Evolutionary conservation across 2,797 vertebrate species (phyloP), one percentile per base, ranked within the genome.

Genomic region (Stomatorhinus walkeri): DNA sequence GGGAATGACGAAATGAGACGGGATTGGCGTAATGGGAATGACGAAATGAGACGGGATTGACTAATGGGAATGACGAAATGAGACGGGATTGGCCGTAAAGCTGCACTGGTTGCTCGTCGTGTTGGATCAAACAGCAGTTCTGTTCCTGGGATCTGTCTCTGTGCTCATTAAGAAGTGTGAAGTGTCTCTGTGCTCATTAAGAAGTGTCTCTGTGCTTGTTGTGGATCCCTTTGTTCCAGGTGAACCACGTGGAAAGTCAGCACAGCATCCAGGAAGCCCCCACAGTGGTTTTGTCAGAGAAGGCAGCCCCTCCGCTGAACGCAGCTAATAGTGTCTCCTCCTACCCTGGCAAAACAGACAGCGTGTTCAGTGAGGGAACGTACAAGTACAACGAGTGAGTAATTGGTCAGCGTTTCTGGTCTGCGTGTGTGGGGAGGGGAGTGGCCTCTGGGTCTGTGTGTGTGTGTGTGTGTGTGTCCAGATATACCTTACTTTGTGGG

Each of bases 261-360:
- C 92, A 88, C 87, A 97, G 96, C 0, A 79, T 94, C 87, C 96
- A 95, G 40, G 96, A 97, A 0, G 95, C 96, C 5, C 96, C 96
- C 0, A 97, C 97, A 0, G 92, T 98, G 76, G 95, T 96, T 91
- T 95, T 97, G 92, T 97, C 97, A 0, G 97, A 98, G 93, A 98
- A 97, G 91, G 95, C 94, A 1, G 94, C 90, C 0, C 96, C 94
- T 36, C 94, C 95, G 48, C 91, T 96, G 64, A 93, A 94, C 0
- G 93, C 95, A 0, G 93, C 93, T 0, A 96, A 96, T 91, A 96
- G 95, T 85, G 92, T 96, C 88, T 93, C 92, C 89, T 94, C 95
- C 88, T 96, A 93, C 92, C 93, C 94, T 0, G 68, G 88, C 40
- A 95, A 96, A 81, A 90, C 89, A 48, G 94, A 95, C 0, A 93